These are phyloP conservation scores for Nesidiocoris tenuis DNA, from an alignment of 2,888 invertebrate species.

Conservation along the genomic window DNA sequence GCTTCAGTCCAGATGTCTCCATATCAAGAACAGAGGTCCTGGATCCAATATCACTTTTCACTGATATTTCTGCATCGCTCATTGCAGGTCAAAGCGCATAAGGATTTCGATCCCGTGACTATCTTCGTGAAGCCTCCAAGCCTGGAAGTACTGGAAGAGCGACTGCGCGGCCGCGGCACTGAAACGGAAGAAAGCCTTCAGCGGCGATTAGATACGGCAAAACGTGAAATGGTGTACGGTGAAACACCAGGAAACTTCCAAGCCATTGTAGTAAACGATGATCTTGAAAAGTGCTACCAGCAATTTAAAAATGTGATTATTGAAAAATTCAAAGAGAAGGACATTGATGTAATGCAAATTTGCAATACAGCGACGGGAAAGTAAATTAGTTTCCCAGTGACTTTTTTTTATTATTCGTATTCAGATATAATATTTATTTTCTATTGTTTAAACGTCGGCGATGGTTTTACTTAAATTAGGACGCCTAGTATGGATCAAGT, in stretches of 20 bases:
- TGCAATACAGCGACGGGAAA: not conserved
- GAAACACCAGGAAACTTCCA: constrained; percentile 75
- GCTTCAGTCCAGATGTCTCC: no score
- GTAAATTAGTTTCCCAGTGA: no score
- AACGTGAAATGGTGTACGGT: constrained; percentile 68
- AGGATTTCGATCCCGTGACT: constrained; percentile 64
- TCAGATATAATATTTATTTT: no score
- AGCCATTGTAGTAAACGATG: constrained; percentile 76
- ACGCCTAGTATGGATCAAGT: no score
- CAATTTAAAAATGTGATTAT: constrained; percentile 70
- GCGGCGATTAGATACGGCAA: constrained; percentile 74
- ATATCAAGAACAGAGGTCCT: no score
- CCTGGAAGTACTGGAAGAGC: constrained; percentile 70
- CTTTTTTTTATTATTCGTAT: no score
- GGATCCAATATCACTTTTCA: no score
- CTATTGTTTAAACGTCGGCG: no score
- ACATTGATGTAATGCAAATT: constrained; percentile 24
- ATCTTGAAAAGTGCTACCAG: constrained; percentile 75
- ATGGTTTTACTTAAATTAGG: no score
- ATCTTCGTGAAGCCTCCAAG: constrained; percentile 94
- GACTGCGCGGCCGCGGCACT: constrained; percentile 69
- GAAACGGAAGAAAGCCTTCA: constrained; percentile 85
- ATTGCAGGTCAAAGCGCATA: constrained; percentile 68
- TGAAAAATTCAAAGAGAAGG: constrained; percentile 59
- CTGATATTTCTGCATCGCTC: no score